Percentiles rank a stretch among this genome's conserved stretches.
These are phyloP conservation scores for Pelobates cultripes DNA, from an alignment of 2,797 vertebrate species.

Conservation along the genomic window DNA sequence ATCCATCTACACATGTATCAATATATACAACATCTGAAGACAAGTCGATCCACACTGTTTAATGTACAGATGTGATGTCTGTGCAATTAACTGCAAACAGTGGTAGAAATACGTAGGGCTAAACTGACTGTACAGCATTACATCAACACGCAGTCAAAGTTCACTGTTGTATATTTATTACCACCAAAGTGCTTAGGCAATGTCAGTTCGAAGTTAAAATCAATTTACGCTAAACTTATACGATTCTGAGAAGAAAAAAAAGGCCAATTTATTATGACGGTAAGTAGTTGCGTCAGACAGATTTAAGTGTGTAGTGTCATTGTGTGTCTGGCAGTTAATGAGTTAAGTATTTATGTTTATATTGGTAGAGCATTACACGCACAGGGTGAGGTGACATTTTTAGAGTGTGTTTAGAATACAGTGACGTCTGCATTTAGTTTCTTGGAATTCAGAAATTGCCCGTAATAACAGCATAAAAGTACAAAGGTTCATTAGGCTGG, in stretches of 20 bases:
- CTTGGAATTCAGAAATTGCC: constrained; percentile 36
- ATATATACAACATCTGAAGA: no score
- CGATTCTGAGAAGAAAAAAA: no score
- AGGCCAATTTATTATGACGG: no score
- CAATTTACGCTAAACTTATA: no score
- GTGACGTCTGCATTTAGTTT: constrained; percentile 29
- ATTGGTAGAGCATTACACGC: not conserved
- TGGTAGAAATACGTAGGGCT: constrained; percentile 2
- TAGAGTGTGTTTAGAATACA: constrained; percentile 17
- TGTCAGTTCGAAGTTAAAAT: no score
- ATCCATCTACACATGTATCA: no score
- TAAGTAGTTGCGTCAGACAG: no score
- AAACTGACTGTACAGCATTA: not conserved
- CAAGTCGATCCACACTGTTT: no score
- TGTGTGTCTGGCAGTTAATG: not conserved
- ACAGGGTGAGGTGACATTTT: constrained; percentile 20
- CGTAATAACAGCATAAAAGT: constrained; percentile 39
- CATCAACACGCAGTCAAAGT: not conserved
- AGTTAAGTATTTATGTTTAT: not conserved
- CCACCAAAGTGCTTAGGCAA: not conserved
- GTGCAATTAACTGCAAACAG: constrained; percentile 9
- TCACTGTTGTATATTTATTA: constrained; percentile 4
- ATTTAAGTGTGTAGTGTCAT: no score
- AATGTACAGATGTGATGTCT: not conserved
- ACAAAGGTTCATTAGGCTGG: constrained; percentile 47